Conservation (phyloP, 2,113 vertebrate genomes). For the Dascyllus trimaculatus region DNA sequence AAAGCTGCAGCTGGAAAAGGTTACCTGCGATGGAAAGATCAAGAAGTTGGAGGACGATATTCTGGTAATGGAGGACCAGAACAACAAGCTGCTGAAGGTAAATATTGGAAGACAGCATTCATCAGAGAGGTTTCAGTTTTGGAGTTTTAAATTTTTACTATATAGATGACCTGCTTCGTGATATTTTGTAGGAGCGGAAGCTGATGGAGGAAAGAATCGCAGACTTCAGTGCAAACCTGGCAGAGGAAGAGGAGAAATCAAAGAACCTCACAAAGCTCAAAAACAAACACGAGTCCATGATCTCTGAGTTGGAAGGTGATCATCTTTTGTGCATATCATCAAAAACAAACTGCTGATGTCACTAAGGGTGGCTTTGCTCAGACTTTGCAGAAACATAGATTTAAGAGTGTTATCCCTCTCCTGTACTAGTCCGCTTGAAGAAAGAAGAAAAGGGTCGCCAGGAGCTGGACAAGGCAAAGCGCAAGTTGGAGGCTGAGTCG, state of each 20-base stretch:
- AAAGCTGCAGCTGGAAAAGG: constrained; percentile 97
- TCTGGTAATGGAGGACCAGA: constrained; percentile 94
- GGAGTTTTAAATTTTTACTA: neutral
- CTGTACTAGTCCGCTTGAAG: constrained; percentile 89
- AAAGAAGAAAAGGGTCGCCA: constrained; percentile 96
- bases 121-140: neutral
- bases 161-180: neutral
- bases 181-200: constrained; percentile 90
- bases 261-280: constrained; percentile 97
- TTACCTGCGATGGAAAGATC: constrained; percentile 93
- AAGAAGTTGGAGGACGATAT: constrained; percentile 98
- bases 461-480: constrained; percentile 94
- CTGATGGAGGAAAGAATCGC: constrained; percentile 93
- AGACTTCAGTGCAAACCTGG: constrained; percentile 93
- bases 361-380: neutral
- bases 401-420: neutral
- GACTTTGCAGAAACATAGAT: neutral
- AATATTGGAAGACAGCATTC: neutral
- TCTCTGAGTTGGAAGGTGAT: constrained; percentile 96
- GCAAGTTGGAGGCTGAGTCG: constrained; percentile 93
- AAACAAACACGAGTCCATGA: constrained; percentile 98
- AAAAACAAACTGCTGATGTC: neutral
- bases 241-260: constrained; percentile 97
- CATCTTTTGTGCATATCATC: neutral
- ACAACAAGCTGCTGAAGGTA: constrained; percentile 94